phyloP scores from a whole-genome alignment of 1,140 invertebrate genomes.

The Paraescarpia echinospica region DNA sequence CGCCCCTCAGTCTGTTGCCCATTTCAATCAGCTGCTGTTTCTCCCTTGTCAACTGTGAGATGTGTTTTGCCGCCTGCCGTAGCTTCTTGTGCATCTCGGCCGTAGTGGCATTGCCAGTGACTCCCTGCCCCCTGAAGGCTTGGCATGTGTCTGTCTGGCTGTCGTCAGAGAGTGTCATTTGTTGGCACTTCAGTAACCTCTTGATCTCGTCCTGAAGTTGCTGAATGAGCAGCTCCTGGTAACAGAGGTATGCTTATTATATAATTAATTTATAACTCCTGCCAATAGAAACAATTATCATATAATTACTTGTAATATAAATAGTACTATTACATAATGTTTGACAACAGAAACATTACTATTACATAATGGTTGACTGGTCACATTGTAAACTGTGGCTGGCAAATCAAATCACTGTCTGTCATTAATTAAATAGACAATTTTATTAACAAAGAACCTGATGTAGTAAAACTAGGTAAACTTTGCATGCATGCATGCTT shows the following conservation, averaged over 20 bases:
- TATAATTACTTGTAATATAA: too few species aligned
- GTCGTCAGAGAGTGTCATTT: not conserved
- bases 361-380: too few species aligned
- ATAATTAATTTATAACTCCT: too few species aligned
- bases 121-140: slow-evolving; percentile 7
- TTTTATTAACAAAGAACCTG: not conserved
- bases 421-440: not conserved
- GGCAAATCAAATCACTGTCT: not conserved
- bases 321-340: too few species aligned
- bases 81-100: slow-evolving; percentile 43
- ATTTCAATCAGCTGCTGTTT: slow-evolving; percentile 54
- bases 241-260: not conserved
- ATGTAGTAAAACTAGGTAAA: not conserved
- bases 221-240: slow-evolving; percentile 55
- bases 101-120: slow-evolving; percentile 21
- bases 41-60: slow-evolving; percentile 49
- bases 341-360: too few species aligned
- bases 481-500: not conserved
- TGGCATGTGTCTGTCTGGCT: not conserved
- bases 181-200: slow-evolving; percentile 9
- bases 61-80: slow-evolving; percentile 47
- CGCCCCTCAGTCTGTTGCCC: slow-evolving; percentile 52
- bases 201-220: slow-evolving; percentile 55
- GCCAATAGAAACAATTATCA: too few species aligned
- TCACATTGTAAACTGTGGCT: slow-evolving; percentile 3